A percentile compares a stretch with the other conserved stretches of the same genome.
Conservation (phyloP, 1,140 invertebrate species). For the Triops cancriformis region DNA sequence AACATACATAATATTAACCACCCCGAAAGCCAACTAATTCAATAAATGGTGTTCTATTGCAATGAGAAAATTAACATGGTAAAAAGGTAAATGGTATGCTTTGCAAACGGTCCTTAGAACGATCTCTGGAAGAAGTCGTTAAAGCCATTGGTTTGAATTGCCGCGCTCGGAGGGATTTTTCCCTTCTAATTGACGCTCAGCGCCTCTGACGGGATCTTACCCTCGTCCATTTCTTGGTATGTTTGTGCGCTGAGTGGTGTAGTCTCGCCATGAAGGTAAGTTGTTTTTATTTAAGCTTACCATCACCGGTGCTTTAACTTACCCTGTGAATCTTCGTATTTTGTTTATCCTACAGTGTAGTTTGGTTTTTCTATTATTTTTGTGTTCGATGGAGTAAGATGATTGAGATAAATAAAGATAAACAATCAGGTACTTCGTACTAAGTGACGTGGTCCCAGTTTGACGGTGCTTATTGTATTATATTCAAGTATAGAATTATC, state of each 20-base stretch:
- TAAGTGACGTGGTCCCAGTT: background rate
- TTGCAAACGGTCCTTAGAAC: background rate
- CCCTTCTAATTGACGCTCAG: background rate
- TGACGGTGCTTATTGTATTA: background rate
- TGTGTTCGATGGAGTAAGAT: background rate
- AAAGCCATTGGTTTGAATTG: background rate
- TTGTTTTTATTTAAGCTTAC: background rate
- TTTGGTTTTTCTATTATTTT: background rate
- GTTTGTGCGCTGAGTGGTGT: conserved; percentile 8
- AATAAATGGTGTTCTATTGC: no score
- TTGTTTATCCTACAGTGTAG: background rate
- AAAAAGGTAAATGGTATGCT: background rate
- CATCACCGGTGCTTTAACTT: background rate
- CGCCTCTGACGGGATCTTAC: background rate
- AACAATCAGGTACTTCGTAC: background rate
- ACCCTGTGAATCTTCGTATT: background rate
- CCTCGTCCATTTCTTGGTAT: conserved; percentile 5
- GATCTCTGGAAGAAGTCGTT: no score
- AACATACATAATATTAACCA: no score
- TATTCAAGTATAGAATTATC: background rate
- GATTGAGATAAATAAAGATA: background rate
- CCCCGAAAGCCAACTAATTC: no score
- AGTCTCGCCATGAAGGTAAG: conserved; percentile 21
- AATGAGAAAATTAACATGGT: no score
- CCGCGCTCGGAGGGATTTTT: conserved; percentile 11